Evolutionary conservation across 2,888 invertebrate genomes (phyloP).

Genomic region (Netelia melanura): DNA sequence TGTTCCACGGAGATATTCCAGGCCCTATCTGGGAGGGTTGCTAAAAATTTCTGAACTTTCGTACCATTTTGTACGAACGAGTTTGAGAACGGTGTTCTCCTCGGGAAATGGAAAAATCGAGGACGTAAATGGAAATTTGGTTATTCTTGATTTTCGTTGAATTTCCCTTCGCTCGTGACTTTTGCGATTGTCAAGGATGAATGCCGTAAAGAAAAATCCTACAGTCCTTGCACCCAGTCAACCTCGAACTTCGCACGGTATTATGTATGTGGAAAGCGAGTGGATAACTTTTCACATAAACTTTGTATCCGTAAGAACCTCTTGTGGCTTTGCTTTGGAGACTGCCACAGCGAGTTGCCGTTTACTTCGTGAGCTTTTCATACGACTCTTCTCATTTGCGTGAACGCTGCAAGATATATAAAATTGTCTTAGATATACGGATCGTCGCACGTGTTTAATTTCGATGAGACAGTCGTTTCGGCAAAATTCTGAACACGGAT

Average conservation of each 20-base stretch:
- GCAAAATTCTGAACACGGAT: background rate
- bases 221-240: background rate
- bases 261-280: constrained; percentile 9
- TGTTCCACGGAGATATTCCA: background rate
- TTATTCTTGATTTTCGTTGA: too few relatives aligned
- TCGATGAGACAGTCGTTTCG: constrained; percentile 14
- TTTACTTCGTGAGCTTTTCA: constrained; percentile 9
- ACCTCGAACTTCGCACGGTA: background rate
- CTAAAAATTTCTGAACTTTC: constrained; percentile 4
- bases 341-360: constrained; percentile 12
- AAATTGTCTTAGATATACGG: constrained; percentile 14
- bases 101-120: background rate
- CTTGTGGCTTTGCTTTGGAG: background rate
- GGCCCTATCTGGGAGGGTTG: background rate
- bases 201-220: too few relatives aligned
- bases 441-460: constrained; percentile 46
- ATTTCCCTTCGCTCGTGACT: too few relatives aligned
- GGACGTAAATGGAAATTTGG: too few relatives aligned
- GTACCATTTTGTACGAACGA: background rate
- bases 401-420: constrained; percentile 6
- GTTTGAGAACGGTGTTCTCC: background rate
- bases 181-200: too few relatives aligned
- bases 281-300: constrained; percentile 4
- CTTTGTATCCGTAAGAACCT: background rate
- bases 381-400: constrained; percentile 1